Evolutionary conservation across 2,888 invertebrate species (phyloP).

Genomic region (Andrena chrysosceles): DNA sequence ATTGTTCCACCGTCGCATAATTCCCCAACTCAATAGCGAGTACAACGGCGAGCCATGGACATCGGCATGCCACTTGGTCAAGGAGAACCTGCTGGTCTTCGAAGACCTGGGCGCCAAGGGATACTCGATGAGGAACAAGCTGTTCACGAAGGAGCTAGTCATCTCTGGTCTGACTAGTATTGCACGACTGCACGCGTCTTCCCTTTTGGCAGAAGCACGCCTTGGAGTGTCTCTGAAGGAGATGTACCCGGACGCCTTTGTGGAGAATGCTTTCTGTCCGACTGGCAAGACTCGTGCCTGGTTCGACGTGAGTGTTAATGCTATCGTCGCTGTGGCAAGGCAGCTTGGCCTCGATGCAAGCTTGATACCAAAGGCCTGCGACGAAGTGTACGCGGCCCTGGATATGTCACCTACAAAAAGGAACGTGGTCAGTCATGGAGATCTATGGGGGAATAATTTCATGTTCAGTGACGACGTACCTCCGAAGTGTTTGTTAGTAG

Average conservation of each 20-base stretch:
- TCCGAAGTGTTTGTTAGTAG: slow-evolving; percentile 88
- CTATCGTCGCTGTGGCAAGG: slow-evolving; percentile 73
- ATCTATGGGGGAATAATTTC: slow-evolving; percentile 89
- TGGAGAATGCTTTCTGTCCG: slow-evolving; percentile 69
- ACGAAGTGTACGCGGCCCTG: slow-evolving; percentile 66
- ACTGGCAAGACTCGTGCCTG: slow-evolving; percentile 67
- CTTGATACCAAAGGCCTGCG: slow-evolving; percentile 62
- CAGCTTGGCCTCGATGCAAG: slow-evolving; percentile 65
- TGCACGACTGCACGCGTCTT: slow-evolving; percentile 79
- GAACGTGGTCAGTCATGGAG: slow-evolving; percentile 87
- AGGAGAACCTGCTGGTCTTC: slow-evolving; percentile 80
- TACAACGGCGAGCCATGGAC: slow-evolving; percentile 76
- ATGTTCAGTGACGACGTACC: slow-evolving; percentile 86
- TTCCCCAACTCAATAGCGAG: slow-evolving; percentile 82
- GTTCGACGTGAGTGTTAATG: slow-evolving; percentile 71
- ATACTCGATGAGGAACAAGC: slow-evolving; percentile 71
- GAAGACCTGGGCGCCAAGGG: slow-evolving; percentile 82
- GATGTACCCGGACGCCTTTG: slow-evolving; percentile 73
- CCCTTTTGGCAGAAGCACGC: slow-evolving; percentile 77
- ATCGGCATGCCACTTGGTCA: slow-evolving; percentile 79
- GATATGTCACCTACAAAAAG: slow-evolving; percentile 76
- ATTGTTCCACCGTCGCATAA: slow-evolving; percentile 84
- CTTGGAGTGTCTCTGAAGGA: slow-evolving; percentile 71
- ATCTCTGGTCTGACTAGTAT: slow-evolving; percentile 73
- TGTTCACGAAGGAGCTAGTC: slow-evolving; percentile 73